Base-by-base conservation (phyloP, 2,113 vertebrate species). In the Rhineura floridana region DNA sequence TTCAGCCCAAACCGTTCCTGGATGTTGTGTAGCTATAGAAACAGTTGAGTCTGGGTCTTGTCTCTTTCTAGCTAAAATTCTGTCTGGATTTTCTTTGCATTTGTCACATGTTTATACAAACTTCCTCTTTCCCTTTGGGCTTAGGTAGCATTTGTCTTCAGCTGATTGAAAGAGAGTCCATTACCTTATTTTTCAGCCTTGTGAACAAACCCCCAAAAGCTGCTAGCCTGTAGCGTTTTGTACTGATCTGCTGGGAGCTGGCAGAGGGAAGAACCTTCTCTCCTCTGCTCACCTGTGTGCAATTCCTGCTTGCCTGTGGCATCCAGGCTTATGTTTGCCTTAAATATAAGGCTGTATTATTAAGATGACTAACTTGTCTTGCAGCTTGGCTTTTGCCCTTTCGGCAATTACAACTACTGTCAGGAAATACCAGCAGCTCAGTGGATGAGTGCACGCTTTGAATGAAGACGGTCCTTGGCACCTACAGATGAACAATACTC, bases 391-490 rank as follows among this genome's bases (percentile, higher is more conserved):
- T 73, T 48, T 79, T 84, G 9, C 83, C 19, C 6, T 36, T n/a
- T 52, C 76, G 33, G 15, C 4, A 8, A 15, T 28, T 1, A 0
- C 0, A 3, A 0, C 2, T 69, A 1, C 6, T 0, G 0, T 79
- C 70, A 50, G 4, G 78, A 28, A 81, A 11, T 10, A 17, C 30
- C 28, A 46, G 0, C 44, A 17, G 0, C 0, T 75, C 13, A 42
- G 19, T 8, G 6, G 36, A 39, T 42, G 36, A 42, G 36, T 36
- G 8, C 21, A 5, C 6, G 2, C 70, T 9, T 36, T 42, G 15
- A 6, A 72, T 42, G 4, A 1, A 39, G 10, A 33, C 48, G 28
- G 42, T 48, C 25, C 44, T 28, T 28, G 28, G 44, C 75, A 30
- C 28, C 44, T 39, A 33, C 21, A 28, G 3, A 25, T 30, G 30